A percentile compares a stretch with the other conserved stretches of the same genome.
These are phyloP conservation scores for Lamprotornis superbus DNA, from an alignment of 2,113 vertebrate genomes.

Conservation along the genomic window DNA sequence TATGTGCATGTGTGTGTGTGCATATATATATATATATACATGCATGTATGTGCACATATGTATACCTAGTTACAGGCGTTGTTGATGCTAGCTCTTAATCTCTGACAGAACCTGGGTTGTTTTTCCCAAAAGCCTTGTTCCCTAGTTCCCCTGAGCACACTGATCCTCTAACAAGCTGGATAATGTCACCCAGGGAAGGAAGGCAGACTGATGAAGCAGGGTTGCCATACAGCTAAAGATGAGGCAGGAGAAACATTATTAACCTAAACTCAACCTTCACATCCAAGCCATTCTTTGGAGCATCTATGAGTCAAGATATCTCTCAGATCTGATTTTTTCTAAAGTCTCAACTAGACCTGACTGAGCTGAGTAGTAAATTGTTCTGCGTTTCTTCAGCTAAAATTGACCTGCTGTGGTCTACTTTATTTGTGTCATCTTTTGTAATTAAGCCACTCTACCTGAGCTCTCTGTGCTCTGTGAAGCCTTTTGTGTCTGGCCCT, in stretches of 20 bases:
- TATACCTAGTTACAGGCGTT: neutral
- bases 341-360: neutral
- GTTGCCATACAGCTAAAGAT: neutral
- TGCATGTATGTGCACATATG: accelerated
- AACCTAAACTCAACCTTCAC: neutral
- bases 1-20: too few relatives aligned
- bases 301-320: neutral
- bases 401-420: neutral
- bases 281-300: neutral
- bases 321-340: neutral
- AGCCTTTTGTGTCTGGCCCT: neutral
- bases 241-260: neutral
- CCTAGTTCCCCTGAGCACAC: neutral
- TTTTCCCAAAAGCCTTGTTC: neutral
- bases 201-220: neutral
- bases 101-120: neutral
- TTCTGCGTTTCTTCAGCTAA: neutral
- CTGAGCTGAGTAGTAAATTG: neutral
- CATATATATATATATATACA: accelerated
- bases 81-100: neutral
- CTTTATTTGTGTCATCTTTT: neutral
- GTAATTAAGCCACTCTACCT: neutral
- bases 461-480: neutral
- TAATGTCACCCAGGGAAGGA: neutral
- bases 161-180: neutral